These are phyloP conservation scores for Anoplopoma fimbria DNA, from an alignment of 2,113 vertebrate genomes.

Conservation along the genomic window DNA sequence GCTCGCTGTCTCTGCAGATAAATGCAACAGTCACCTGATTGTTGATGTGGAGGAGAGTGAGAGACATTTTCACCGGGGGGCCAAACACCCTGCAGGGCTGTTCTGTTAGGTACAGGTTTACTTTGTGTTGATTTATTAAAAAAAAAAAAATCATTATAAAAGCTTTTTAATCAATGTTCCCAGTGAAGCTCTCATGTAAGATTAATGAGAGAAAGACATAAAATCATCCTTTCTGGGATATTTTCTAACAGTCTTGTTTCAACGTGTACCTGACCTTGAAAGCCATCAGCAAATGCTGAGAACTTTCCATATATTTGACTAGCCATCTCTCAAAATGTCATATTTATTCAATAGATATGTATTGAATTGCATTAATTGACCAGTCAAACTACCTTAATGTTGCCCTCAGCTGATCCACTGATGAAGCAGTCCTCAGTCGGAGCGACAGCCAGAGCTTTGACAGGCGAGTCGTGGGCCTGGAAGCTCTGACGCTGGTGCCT, in stretches of 20 bases:
- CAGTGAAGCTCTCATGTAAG: not conserved
- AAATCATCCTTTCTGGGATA: not conserved
- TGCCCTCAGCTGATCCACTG: conserved; percentile 98
- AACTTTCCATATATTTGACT: not conserved
- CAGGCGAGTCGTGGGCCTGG: conserved; percentile 96
- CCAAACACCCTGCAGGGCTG: conserved; percentile 12
- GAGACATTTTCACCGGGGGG: conserved; percentile 28
- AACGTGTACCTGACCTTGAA: conserved; percentile 2
- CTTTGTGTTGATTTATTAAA: no score
- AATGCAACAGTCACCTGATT: conserved; percentile 16
- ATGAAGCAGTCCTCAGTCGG: conserved; percentile 94
- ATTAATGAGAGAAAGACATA: not conserved
- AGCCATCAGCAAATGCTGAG: not conserved
- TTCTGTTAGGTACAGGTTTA: not conserved
- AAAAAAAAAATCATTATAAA: no score
- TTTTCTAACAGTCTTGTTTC: conserved; percentile 8
- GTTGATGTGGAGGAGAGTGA: conserved; percentile 20
- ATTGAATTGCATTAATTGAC: not conserved
- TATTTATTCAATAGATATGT: not conserved
- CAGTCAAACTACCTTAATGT: conserved; percentile 91
- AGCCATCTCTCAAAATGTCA: not conserved
- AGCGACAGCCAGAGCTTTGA: conserved; percentile 95
- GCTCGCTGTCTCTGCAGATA: conserved; percentile 18
- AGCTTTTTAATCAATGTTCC: not conserved
- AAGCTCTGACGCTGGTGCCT: conserved; percentile 91